phyloP scores from a whole-genome alignment of 2,888 invertebrate genomes.

The Kryphioiulus occultus region DNA sequence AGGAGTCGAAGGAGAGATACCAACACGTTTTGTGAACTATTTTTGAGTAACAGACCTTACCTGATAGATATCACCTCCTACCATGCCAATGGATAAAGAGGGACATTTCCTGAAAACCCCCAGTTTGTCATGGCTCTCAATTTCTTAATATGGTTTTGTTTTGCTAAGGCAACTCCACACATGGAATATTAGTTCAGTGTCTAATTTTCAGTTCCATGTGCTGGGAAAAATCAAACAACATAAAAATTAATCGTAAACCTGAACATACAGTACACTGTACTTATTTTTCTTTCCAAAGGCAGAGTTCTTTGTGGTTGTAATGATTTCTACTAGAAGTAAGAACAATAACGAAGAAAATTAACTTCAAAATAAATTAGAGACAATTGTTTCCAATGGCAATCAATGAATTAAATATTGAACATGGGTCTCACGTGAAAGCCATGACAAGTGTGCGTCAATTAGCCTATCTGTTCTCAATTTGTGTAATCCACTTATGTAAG shows the following conservation, averaged over 20 bases:
- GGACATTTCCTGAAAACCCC: too few species aligned
- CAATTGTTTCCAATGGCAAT: too few species aligned
- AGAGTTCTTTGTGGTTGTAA: too few species aligned
- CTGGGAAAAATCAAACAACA: background rate
- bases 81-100: background rate
- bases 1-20: constrained; percentile 22
- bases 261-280: too few species aligned
- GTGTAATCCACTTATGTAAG: background rate
- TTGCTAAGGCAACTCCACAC: too few species aligned
- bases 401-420: background rate
- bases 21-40: background rate
- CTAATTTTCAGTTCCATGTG: too few species aligned
- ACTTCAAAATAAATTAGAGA: background rate
- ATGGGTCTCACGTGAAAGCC: background rate
- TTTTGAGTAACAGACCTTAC: background rate
- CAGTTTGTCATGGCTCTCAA: too few species aligned
- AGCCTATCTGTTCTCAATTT: background rate
- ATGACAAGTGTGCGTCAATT: background rate
- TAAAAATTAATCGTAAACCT: background rate
- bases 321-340: too few species aligned
- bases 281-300: background rate
- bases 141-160: too few species aligned
- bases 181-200: too few species aligned
- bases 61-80: background rate
- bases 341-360: too few species aligned